phyloP scores from a whole-genome alignment of 1,140 invertebrate genomes.

The Battus philenor region DNA sequence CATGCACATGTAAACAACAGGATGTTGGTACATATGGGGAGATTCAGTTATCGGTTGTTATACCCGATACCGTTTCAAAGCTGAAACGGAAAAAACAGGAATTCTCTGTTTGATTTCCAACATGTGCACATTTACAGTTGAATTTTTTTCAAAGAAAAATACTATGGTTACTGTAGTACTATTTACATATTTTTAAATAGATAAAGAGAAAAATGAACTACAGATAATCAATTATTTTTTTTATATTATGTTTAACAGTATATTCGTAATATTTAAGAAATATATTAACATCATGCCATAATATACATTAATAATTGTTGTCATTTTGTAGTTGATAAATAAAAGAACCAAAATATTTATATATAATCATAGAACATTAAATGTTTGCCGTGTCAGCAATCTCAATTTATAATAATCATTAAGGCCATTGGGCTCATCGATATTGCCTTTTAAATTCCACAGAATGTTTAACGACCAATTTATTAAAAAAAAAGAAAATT shows the following conservation, averaged over 20 bases:
- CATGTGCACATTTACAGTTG: not conserved
- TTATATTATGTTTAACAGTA: not conserved
- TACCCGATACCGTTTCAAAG: constrained; percentile 6
- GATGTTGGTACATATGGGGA: constrained; percentile 6
- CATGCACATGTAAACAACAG: constrained; percentile 9
- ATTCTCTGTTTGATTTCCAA: not conserved
- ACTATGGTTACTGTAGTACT: not conserved
- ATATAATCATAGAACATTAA: constrained; percentile 7
- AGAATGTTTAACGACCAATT: constrained; percentile 12
- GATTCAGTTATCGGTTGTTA: not conserved
- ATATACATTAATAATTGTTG: too few relatives aligned
- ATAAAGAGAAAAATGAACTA: not conserved
- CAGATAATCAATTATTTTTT: not conserved
- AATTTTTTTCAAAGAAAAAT: not conserved
- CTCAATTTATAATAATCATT: constrained; percentile 17
- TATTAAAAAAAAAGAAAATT: constrained; percentile 7
- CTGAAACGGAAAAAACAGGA: constrained; percentile 3
- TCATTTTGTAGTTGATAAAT: constrained; percentile 13
- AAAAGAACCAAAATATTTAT: not conserved
- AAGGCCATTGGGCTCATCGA: constrained; percentile 9
- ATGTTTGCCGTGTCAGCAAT: constrained; percentile 14
- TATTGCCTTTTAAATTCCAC: constrained; percentile 16
- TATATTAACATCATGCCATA: too few relatives aligned
- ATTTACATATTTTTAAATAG: not conserved
- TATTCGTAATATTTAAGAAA: too few relatives aligned